Base-by-base conservation (phyloP, 2,888 invertebrate genomes). In the Macrophya annulata region DNA sequence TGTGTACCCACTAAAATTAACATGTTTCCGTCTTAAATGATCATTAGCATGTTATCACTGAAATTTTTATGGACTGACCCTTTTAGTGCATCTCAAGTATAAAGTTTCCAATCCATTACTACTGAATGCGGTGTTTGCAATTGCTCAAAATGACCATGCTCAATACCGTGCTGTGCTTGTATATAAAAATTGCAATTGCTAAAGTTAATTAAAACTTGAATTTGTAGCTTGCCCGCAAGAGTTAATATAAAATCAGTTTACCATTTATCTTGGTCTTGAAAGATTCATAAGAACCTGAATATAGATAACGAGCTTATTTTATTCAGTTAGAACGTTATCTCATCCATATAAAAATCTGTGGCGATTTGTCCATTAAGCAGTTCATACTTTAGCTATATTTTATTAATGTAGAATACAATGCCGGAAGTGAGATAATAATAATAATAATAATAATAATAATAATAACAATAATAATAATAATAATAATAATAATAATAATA, bases 11-110 rank as follows among this genome's bases (percentile, higher is more conserved):
- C 15, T n/a, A 25, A 55, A 25, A 12, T 87, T 89, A 86, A 88
- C 85, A 87, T 89, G 89, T 90, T 89, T 90, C 88, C 90, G 90
- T 90, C 89, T 89, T 89, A 88, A 88, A 88, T 86, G 86, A 87
- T 85, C 86, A 72, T 89, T 87, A 88, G 87, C 86, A 86, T 87
- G 85, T 85, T 87, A 86, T 88, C 86, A 86, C 87, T 86, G 21
- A 83, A 88, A 89, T 71, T 86, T 86, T 88, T 65, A 87, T 72
- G 82, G 86, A 87, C 85, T 87, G 87, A 89, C 88, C 76, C 43
- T 55, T n/a, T 55, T 55, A 79, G 31, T 79, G 37, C 10, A 25
- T 55, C 51, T 21, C 15, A 43, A 81, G n/a, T 62, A 15, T 43
- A 62, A n/a, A 51, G 8, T 77, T 55, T 48, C 37, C 17, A 37